Conservation (phyloP, 2,797 vertebrate genomes). For the Ciconia nigra region DNA sequence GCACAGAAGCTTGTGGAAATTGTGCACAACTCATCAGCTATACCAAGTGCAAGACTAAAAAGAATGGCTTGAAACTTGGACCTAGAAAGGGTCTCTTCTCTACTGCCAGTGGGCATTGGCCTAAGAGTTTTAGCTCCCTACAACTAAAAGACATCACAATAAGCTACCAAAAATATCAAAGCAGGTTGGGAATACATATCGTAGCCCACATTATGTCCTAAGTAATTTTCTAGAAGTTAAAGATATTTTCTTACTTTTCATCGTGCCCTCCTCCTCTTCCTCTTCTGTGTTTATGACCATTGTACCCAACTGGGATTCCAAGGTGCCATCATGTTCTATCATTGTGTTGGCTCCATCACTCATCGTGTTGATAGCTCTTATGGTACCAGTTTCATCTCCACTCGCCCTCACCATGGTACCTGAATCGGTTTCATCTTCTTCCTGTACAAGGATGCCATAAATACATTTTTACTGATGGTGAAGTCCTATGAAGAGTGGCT, state of each 20-base stretch:
- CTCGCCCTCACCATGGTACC: slow-evolving; percentile 91
- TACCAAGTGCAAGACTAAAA: background rate
- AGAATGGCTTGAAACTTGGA: background rate
- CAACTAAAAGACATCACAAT: background rate
- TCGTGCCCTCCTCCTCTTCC: slow-evolving; percentile 89
- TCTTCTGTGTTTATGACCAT: slow-evolving; percentile 94
- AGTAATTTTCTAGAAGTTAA: background rate
- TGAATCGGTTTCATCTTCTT: slow-evolving; percentile 91
- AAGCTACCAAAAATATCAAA: background rate
- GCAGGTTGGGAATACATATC: background rate
- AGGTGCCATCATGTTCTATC: slow-evolving; percentile 84
- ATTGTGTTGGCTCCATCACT: slow-evolving; percentile 80
- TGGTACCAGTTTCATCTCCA: slow-evolving; percentile 79
- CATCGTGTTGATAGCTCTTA: slow-evolving; percentile 80
- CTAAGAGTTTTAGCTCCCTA: background rate
- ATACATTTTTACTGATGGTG: background rate
- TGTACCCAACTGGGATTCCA: slow-evolving; percentile 87
- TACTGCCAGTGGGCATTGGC: background rate
- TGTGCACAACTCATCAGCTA: background rate
- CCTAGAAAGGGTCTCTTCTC: background rate
- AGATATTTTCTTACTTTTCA: slow-evolving; percentile 87
- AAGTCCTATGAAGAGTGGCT: background rate
- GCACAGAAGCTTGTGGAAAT: background rate
- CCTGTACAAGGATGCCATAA: slow-evolving; percentile 69
- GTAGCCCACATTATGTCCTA: background rate